phyloP scores from a whole-genome alignment of 2,888 invertebrate genomes.

The Leptopilina syphax region DNA sequence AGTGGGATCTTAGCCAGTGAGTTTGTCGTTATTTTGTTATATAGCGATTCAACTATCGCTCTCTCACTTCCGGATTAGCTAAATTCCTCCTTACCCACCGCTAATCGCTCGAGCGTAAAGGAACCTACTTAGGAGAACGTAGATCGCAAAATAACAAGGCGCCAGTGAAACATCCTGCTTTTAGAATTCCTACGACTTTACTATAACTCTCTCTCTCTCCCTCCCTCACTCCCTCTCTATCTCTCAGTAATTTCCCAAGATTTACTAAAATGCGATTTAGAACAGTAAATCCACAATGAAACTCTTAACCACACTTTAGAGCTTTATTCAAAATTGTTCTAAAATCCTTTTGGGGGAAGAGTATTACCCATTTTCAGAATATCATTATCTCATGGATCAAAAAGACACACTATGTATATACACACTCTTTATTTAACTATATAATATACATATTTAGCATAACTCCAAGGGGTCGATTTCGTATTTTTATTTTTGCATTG shows the following conservation, averaged over 20 bases:
- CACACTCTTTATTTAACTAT: too few species aligned
- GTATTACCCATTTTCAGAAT: too few species aligned
- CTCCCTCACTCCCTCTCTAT: too few species aligned
- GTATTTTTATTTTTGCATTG: too few species aligned
- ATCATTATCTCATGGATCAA: too few species aligned
- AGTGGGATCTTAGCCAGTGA: slow-evolving; percentile 25
- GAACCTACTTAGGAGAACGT: slow-evolving; percentile 31
- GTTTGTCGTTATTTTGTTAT: slow-evolving; percentile 35
- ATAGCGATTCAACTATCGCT: slow-evolving; percentile 23
- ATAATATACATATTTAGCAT: too few species aligned
- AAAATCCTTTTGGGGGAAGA: slow-evolving; percentile 13
- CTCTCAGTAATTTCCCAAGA: slow-evolving; percentile 10
- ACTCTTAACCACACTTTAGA: slow-evolving; percentile 14
- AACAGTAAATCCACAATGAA: slow-evolving; percentile 8
- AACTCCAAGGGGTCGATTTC: too few species aligned
- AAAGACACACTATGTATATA: too few species aligned
- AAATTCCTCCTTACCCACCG: slow-evolving; percentile 39
- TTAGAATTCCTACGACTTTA: slow-evolving; percentile 18
- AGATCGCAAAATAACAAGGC: slow-evolving; percentile 29
- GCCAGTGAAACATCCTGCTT: slow-evolving; percentile 4
- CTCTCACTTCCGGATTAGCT: slow-evolving; percentile 31
- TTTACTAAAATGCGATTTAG: slow-evolving; percentile 27
- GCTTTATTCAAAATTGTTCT: slow-evolving; percentile 9
- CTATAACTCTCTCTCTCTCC: background rate
- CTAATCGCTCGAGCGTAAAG: slow-evolving; percentile 36